Evolutionary conservation across 1,140 invertebrate species (phyloP).

Genomic region (Halictus rubicundus): DNA sequence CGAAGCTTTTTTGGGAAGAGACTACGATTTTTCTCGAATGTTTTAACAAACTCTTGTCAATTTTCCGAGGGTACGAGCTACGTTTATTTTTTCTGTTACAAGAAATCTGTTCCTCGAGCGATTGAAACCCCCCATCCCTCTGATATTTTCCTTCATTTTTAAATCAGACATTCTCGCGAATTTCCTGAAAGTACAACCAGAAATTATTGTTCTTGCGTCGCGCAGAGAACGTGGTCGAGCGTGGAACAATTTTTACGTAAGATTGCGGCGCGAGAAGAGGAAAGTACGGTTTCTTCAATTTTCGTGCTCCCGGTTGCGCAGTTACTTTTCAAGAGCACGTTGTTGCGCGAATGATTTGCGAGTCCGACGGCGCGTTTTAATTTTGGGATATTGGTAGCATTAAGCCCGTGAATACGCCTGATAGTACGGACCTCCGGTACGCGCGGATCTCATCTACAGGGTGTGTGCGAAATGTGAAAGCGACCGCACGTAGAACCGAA

Average conservation of each 20-base stretch:
- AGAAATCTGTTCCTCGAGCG: no score
- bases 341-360: slow-evolving; percentile 69
- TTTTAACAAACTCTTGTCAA: no score
- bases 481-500: not conserved
- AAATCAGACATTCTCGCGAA: no score
- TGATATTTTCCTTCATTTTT: no score
- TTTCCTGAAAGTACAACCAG: no score
- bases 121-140: no score
- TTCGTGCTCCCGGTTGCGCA: slow-evolving; percentile 20
- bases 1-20: no score
- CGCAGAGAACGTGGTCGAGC: no score
- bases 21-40: no score
- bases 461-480: slow-evolving; percentile 42
- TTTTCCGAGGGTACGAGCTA: no score
- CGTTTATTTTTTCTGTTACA: no score
- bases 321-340: slow-evolving; percentile 51
- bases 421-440: slow-evolving; percentile 50
- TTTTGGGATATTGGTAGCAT: slow-evolving; percentile 72
- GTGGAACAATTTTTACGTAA: not conserved
- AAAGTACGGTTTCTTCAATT: not conserved
- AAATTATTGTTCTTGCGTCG: no score
- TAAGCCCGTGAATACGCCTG: slow-evolving; percentile 58
- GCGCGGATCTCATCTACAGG: slow-evolving; percentile 44
- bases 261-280: not conserved
- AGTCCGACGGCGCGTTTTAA: slow-evolving; percentile 65